Evolutionary conservation across 2,797 vertebrate genomes (phyloP).

Genomic region (Eremophila alpestris): DNA sequence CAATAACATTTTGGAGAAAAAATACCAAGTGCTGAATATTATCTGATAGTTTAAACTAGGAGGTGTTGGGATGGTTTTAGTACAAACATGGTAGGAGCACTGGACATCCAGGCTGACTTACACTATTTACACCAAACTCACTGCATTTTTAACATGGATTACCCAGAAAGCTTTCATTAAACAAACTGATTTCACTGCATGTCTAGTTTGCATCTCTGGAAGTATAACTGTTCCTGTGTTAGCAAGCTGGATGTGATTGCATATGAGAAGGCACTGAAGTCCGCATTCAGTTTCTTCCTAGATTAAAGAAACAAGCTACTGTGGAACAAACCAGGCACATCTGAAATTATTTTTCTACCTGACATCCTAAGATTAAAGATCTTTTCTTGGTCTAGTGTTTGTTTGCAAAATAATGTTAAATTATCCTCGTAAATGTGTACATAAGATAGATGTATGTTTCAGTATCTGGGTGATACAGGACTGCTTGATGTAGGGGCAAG

Average conservation of each 20-base stretch:
- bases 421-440: neutral
- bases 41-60: neutral
- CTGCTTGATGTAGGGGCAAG: neutral
- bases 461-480: neutral
- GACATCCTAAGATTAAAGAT: neutral
- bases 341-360: neutral
- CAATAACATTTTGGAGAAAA: neutral
- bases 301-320: neutral
- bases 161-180: neutral
- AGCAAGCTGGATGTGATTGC: neutral
- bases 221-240: neutral
- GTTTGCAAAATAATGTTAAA: constrained; percentile 3
- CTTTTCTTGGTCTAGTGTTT: neutral
- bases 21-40: neutral
- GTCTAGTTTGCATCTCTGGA: neutral
- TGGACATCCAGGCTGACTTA: neutral
- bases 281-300: neutral
- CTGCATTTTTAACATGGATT: neutral
- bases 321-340: neutral
- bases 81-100: neutral
- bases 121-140: neutral
- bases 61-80: neutral
- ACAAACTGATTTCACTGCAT: neutral
- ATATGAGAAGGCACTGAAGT: neutral
- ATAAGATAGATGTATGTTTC: neutral